Conservation (phyloP, 2,888 invertebrate species). For the Auanema sp. region DNA sequence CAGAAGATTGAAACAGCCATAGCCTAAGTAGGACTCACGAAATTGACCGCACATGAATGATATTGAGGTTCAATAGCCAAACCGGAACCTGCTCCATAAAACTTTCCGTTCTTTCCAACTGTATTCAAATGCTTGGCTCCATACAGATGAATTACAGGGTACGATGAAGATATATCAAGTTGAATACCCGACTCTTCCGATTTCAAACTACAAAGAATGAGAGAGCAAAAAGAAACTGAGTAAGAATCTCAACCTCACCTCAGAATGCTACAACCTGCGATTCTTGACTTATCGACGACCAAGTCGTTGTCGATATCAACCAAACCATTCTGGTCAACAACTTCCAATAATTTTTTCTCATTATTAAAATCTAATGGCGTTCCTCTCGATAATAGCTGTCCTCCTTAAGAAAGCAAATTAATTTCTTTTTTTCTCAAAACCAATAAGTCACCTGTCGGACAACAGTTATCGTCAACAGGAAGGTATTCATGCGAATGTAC, state of each 20-base stretch:
- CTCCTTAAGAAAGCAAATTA: conserved; percentile 12
- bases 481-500: conserved; percentile 31
- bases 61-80: conserved; percentile 48
- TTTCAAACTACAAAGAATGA: conserved; percentile 23
- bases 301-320: conserved; percentile 31
- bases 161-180: conserved; percentile 38
- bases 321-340: conserved; percentile 10
- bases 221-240: neutral
- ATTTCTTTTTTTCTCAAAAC: neutral
- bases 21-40: conserved; percentile 23
- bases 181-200: conserved; percentile 39
- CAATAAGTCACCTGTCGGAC: conserved; percentile 29
- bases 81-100: conserved; percentile 28
- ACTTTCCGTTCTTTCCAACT: conserved; percentile 22
- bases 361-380: conserved; percentile 25
- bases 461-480: conserved; percentile 28
- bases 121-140: conserved; percentile 29
- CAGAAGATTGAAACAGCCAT: conserved; percentile 1
- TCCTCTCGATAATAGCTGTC: conserved; percentile 4
- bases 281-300: conserved; percentile 14
- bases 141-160: conserved; percentile 45
- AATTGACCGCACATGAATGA: conserved; percentile 33
- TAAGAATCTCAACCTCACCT: conserved; percentile 6
- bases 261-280: conserved; percentile 3
- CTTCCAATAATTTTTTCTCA: conserved; percentile 9